Conservation (phyloP, 2,797 vertebrate genomes). For the Euthynnus affinis region DNA sequence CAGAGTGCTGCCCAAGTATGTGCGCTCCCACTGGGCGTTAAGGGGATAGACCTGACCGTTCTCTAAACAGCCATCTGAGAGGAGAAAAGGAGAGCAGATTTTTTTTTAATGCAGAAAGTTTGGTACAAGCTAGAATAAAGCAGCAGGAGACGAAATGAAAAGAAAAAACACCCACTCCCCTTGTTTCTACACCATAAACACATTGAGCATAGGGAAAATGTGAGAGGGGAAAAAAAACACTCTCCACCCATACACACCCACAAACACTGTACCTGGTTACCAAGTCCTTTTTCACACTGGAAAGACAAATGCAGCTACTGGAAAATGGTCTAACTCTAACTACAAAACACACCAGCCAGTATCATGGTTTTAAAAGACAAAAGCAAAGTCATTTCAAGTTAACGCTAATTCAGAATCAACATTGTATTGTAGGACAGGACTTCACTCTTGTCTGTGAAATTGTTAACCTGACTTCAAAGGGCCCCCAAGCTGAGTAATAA, state of each 20-base stretch:
- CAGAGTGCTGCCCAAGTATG: slow-evolving; percentile 90
- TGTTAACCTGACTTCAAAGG: slow-evolving; percentile 74
- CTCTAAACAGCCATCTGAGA: slow-evolving; percentile 91
- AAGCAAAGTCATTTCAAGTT: not conserved
- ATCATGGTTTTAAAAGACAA: not conserved
- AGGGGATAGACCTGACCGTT: slow-evolving; percentile 89
- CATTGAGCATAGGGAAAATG: slow-evolving; percentile 45
- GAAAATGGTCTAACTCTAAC: slow-evolving; percentile 31
- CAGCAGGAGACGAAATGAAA: slow-evolving; percentile 28
- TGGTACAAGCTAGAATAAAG: slow-evolving; percentile 4
- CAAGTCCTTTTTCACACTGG: not conserved
- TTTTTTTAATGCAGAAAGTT: slow-evolving; percentile 9
- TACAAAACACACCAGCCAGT: slow-evolving; percentile 11
- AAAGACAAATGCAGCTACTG: slow-evolving; percentile 51
- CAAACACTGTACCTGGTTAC: slow-evolving; percentile 51
- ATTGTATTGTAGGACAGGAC: slow-evolving; percentile 35
- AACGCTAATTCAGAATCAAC: slow-evolving; percentile 37
- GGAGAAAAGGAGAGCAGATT: not conserved
- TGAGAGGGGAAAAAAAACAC: slow-evolving; percentile 33
- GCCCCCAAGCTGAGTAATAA: slow-evolving; percentile 54
- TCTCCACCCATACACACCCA: slow-evolving; percentile 23
- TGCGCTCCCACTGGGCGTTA: slow-evolving; percentile 96
- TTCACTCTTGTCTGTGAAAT: slow-evolving; percentile 63
- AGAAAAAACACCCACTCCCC: slow-evolving; percentile 5
- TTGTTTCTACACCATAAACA: slow-evolving; percentile 19